These are phyloP conservation scores for Paratilapia polleni DNA, from an alignment of 2,113 vertebrate genomes.

Conservation along the genomic window DNA sequence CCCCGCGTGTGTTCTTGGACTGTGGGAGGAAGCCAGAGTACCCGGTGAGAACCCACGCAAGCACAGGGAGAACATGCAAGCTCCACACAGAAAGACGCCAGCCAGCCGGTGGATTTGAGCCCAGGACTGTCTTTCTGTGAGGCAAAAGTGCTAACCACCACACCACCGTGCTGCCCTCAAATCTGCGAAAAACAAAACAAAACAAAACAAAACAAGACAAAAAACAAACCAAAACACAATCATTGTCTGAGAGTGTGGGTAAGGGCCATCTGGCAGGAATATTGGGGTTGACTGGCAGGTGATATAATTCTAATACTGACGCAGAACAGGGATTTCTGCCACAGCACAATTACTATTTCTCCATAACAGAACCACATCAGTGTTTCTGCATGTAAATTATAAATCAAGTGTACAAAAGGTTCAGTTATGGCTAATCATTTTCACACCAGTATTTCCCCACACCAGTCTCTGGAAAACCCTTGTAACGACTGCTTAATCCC, in stretches of 20 bases:
- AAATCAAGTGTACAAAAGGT: background rate
- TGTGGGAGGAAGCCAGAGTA: no score
- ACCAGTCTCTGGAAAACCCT: background rate
- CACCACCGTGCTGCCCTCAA: no score
- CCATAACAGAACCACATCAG: background rate
- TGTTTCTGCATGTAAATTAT: background rate
- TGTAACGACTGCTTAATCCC: background rate
- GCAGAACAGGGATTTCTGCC: conserved; percentile 15
- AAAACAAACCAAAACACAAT: no score
- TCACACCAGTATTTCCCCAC: background rate
- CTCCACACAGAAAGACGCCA: no score
- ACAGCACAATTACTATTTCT: conserved; percentile 2
- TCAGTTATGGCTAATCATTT: background rate
- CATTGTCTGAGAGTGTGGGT: background rate
- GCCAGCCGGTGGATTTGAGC: no score
- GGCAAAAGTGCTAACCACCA: no score
- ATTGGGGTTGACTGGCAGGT: background rate
- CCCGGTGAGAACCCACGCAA: no score
- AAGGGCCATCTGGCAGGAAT: background rate
- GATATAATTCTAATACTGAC: background rate
- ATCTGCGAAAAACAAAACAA: no score
- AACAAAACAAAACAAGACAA: no score
- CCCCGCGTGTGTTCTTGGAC: no score
- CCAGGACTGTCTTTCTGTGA: no score
- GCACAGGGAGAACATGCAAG: no score